phyloP scores from a whole-genome alignment of 2,797 vertebrate species.

The Lateolabrax maculatus region DNA sequence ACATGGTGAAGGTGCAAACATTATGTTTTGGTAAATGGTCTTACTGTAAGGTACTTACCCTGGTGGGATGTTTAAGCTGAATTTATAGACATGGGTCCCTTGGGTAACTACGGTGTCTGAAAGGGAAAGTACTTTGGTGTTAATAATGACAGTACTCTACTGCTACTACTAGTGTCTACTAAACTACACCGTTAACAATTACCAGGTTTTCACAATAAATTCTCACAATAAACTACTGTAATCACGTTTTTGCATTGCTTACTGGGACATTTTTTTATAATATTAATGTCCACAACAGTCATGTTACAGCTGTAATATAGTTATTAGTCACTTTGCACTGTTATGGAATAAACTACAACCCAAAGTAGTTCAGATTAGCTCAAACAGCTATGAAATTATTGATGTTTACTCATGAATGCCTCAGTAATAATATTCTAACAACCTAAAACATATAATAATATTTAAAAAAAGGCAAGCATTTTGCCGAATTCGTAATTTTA shows the following conservation, averaged over 20 bases:
- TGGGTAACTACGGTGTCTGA: slow-evolving; percentile 81
- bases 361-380: too few species aligned
- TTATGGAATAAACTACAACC: neutral
- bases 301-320: neutral
- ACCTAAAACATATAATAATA: neutral
- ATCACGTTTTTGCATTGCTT: too few species aligned
- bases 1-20: neutral
- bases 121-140: slow-evolving; percentile 19
- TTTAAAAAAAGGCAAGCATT: neutral
- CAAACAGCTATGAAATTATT: neutral
- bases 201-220: too few species aligned
- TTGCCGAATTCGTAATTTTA: neutral
- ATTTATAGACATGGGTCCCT: slow-evolving; percentile 93
- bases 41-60: slow-evolving; percentile 89
- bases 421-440: neutral
- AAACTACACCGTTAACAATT: too few species aligned
- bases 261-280: too few species aligned
- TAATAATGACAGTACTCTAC: neutral
- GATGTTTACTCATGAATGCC: neutral
- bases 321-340: neutral
- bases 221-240: too few species aligned
- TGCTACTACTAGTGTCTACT: too few species aligned
- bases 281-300: too few species aligned
- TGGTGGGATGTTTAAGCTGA: slow-evolving; percentile 91
- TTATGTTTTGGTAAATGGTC: neutral